Evolutionary conservation across 1,140 invertebrate species (phyloP).

Genomic region (Caenorhabditis tropicalis): DNA sequence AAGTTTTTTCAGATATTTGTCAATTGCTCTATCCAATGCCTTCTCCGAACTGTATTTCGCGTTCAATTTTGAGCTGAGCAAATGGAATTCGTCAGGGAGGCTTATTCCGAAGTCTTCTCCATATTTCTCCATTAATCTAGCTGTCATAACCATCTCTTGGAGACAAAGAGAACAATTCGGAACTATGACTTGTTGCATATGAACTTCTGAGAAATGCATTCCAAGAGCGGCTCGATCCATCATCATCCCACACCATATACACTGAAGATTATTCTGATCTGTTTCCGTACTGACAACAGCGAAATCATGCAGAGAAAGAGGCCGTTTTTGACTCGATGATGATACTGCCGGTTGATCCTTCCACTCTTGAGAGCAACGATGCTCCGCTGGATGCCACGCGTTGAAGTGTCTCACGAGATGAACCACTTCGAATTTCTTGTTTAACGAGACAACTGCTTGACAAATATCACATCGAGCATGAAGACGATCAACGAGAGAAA

Average conservation of each 20-base stretch:
- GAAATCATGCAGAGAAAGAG: constrained; percentile 60
- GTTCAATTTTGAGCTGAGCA: constrained; percentile 62
- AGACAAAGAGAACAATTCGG: constrained; percentile 70
- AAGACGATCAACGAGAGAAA: constrained; percentile 69
- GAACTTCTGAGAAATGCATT: constrained; percentile 71
- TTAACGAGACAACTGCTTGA: constrained; percentile 66
- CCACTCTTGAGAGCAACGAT: constrained; percentile 70
- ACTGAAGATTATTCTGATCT: constrained; percentile 67
- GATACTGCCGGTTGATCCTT: neutral
- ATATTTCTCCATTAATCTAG: constrained; percentile 68
- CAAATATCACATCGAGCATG: constrained; percentile 71
- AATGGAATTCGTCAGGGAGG: constrained; percentile 69
- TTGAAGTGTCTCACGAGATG: constrained; percentile 72
- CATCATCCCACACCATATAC: constrained; percentile 72
- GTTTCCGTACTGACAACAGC: constrained; percentile 67
- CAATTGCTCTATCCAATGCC: constrained; percentile 61
- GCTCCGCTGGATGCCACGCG: constrained; percentile 69
- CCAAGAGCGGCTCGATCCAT: constrained; percentile 64
- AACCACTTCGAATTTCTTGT: constrained; percentile 71
- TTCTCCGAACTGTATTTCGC: constrained; percentile 58
- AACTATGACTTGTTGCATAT: constrained; percentile 70
- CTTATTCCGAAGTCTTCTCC: constrained; percentile 68
- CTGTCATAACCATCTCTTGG: constrained; percentile 70
- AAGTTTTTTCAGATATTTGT: constrained; percentile 45
- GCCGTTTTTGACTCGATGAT: no score